Percentiles rank a stretch among this genome's conserved stretches.
phyloP scores from a whole-genome alignment of 2,797 vertebrate genomes.

The Malurus leucopterus region DNA sequence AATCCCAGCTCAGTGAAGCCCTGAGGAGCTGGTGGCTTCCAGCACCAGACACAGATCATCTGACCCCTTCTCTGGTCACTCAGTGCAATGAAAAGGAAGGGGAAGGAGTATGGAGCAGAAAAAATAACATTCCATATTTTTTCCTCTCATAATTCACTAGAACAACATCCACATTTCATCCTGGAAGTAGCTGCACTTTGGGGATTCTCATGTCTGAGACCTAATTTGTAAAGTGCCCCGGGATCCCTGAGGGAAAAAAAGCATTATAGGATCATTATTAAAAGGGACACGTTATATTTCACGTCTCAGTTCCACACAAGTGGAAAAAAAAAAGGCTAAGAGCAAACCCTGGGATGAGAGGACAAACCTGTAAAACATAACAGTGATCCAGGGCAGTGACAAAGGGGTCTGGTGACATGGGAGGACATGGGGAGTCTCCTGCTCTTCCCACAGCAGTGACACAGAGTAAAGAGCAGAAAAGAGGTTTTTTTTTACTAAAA shows the following conservation, averaged over 20 bases:
- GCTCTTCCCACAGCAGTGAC: neutral
- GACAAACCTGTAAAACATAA: neutral
- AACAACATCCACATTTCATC: neutral
- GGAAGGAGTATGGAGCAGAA: neutral
- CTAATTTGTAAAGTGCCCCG: neutral
- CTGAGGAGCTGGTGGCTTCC: neutral
- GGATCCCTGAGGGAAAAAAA: neutral
- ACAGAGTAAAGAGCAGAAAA: neutral
- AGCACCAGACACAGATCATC: neutral
- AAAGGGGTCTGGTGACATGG: neutral
- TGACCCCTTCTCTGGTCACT: neutral
- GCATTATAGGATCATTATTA: slow-evolving; percentile 23
- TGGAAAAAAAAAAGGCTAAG: neutral
- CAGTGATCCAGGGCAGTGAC: neutral
- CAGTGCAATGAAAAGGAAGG: neutral
- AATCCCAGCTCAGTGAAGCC: neutral
- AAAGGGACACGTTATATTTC: slow-evolving; percentile 1
- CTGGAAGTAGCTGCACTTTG: neutral
- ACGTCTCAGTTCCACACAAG: neutral
- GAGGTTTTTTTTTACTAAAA: neutral
- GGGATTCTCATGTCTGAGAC: neutral
- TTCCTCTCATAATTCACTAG: neutral
- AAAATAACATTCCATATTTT: neutral
- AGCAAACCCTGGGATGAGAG: neutral
- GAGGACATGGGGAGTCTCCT: neutral